phyloP scores from a whole-genome alignment of 1,140 invertebrate genomes.

The Camponotus vicinus region DNA sequence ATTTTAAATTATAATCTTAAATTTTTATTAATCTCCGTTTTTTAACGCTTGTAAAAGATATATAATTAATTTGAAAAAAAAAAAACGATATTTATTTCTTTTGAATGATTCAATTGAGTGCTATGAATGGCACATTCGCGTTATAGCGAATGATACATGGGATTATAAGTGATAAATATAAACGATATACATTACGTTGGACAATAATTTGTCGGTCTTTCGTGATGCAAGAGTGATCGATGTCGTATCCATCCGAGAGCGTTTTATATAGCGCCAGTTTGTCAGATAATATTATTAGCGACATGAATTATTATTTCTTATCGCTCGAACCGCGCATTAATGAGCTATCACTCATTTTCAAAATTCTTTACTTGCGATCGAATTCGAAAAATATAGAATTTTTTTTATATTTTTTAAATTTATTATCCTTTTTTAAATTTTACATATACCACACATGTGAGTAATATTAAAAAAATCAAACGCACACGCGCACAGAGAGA shows the following conservation, averaged over 20 bases:
- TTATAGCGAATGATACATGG: slow-evolving; percentile 14
- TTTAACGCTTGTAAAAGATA: neutral
- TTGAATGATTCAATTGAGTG: slow-evolving; percentile 21
- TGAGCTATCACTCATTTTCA: neutral
- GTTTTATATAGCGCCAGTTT: slow-evolving; percentile 33
- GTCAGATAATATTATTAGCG: slow-evolving; percentile 44
- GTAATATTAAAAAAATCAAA: neutral
- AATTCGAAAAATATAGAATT: neutral
- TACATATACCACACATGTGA: neutral
- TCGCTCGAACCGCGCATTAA: neutral
- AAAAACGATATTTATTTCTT: neutral
- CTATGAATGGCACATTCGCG: too few relatives aligned
- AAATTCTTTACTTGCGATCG: neutral
- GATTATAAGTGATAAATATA: slow-evolving; percentile 29
- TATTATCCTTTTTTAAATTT: neutral
- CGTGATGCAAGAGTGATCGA: slow-evolving; percentile 31
- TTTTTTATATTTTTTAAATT: neutral
- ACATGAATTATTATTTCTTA: slow-evolving; percentile 40
- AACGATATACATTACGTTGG: slow-evolving; percentile 46
- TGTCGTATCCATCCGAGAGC: slow-evolving; percentile 8
- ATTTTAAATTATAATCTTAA: too few relatives aligned
- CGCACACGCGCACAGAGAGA: too few relatives aligned
- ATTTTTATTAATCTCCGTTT: neutral
- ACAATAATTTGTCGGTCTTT: slow-evolving; percentile 54
- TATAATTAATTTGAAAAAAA: neutral